Percentiles rank a stretch among this genome's conserved stretches.
These are phyloP conservation scores for Drosophila serrata DNA, from an alignment of 1,140 invertebrate species.

Conservation along the genomic window DNA sequence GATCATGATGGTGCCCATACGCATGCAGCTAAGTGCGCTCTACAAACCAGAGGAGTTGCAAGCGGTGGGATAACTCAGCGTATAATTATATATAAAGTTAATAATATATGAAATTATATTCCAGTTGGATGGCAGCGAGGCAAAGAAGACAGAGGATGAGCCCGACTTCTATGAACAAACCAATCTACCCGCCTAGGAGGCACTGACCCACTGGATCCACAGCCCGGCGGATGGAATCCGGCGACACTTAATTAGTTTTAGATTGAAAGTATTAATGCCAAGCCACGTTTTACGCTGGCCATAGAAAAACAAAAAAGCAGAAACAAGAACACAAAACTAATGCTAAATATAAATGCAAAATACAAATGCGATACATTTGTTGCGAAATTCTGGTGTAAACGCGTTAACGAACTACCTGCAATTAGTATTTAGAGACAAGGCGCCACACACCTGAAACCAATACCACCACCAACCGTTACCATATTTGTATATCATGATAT, in stretches of 20 bases:
- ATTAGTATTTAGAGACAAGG: conserved; percentile 72
- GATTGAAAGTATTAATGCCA: conserved; percentile 73
- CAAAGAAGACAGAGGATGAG: conserved; percentile 93
- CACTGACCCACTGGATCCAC: not conserved
- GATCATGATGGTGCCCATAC: conserved; percentile 94
- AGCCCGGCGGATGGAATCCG: not conserved
- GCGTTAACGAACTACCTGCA: conserved; percentile 78
- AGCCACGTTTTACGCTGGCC: conserved; percentile 50
- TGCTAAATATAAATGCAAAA: conserved; percentile 34
- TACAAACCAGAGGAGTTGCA: conserved; percentile 93
- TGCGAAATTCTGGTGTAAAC: conserved; percentile 66
- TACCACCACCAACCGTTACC: conserved; percentile 20
- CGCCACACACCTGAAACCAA: conserved; percentile 52
- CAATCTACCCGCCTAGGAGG: conserved; percentile 89
- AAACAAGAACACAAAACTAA: conserved; percentile 30
- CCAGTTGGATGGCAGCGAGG: conserved; percentile 93
- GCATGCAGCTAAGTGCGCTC: conserved; percentile 90
- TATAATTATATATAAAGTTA: not conserved
- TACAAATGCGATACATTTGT: conserved; percentile 39
- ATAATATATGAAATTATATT: not conserved
- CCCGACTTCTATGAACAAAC: conserved; percentile 97
- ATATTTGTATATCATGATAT: conserved; percentile 39
- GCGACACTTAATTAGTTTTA: conserved; percentile 59
- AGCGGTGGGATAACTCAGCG: conserved; percentile 88
- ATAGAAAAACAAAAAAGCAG: conserved; percentile 32